Evolutionary conservation across 2,888 invertebrate genomes (phyloP).

Genomic region (Lasioglossum marginatum): DNA sequence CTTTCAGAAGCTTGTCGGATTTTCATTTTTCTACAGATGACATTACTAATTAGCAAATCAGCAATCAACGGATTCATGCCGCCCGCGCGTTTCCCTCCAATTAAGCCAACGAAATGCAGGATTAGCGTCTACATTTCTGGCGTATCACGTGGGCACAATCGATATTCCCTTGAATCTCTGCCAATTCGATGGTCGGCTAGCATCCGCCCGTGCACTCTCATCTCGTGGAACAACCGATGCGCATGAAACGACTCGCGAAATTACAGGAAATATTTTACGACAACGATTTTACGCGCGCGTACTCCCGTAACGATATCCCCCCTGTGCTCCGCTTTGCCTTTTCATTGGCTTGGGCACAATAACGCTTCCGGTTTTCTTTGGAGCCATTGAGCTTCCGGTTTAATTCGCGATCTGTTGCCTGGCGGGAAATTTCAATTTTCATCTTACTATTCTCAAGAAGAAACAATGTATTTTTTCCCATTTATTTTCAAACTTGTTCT

Average conservation of each 20-base stretch:
- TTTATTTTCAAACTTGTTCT: not conserved
- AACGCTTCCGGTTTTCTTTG: not conserved
- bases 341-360: not conserved
- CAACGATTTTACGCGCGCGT: not conserved
- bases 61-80: not conserved
- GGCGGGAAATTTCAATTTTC: not conserved
- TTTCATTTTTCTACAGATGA: not conserved
- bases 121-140: slow-evolving; percentile 3
- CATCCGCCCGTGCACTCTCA: not conserved
- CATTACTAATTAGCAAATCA: not conserved
- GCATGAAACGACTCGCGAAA: not conserved
- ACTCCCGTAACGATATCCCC: not conserved
- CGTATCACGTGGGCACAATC: slow-evolving; percentile 13
- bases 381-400: not conserved
- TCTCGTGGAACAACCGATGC: not conserved
- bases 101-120: slow-evolving; percentile 15
- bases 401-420: not conserved
- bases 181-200: slow-evolving; percentile 17
- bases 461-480: no score
- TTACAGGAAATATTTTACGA: slow-evolving; percentile 3
- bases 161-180: slow-evolving; percentile 25
- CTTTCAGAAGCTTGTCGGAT: not conserved
- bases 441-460: not conserved
- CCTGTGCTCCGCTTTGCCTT: not conserved
- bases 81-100: slow-evolving; percentile 8